Evolutionary conservation across 1,140 invertebrate species (phyloP).

Genomic region (Lordiphosa stackelbergi): DNA sequence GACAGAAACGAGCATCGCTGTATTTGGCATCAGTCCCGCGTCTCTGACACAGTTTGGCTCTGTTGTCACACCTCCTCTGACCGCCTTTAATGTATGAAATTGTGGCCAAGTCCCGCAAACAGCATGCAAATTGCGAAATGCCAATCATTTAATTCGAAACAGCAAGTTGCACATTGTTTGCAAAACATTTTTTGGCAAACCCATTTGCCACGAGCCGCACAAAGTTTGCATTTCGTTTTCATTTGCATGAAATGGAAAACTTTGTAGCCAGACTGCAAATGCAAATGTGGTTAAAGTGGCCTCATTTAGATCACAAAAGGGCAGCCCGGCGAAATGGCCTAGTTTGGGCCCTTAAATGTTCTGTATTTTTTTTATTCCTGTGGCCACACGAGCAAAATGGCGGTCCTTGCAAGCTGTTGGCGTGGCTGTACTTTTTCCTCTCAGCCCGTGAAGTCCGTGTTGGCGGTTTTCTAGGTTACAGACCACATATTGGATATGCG

Average conservation of each 20-base stretch:
- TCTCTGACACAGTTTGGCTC: slow-evolving; percentile 50
- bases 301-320: slow-evolving; percentile 42
- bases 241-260: slow-evolving; percentile 37
- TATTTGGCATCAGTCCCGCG: slow-evolving; percentile 56
- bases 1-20: slow-evolving; percentile 36
- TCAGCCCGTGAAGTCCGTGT: slow-evolving; percentile 13
- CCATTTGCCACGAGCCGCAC: slow-evolving; percentile 53
- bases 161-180: slow-evolving; percentile 48
- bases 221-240: slow-evolving; percentile 58
- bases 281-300: slow-evolving; percentile 20
- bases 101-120: slow-evolving; percentile 8
- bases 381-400: slow-evolving; percentile 59
- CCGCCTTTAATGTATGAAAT: slow-evolving; percentile 33
- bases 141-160: slow-evolving; percentile 12
- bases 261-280: slow-evolving; percentile 9
- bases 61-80: slow-evolving; percentile 20
- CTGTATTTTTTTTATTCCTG: slow-evolving; percentile 9
- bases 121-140: slow-evolving; percentile 36
- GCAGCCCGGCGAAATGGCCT: slow-evolving; percentile 67
- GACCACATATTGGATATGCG: slow-evolving; percentile 19
- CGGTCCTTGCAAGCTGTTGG: slow-evolving; percentile 68
- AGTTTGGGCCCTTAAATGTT: slow-evolving; percentile 34
- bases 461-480: slow-evolving; percentile 61
- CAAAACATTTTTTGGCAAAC: slow-evolving; percentile 56
- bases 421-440: slow-evolving; percentile 72